Conservation (phyloP, 2,888 invertebrate genomes). For the Sinopyrophorus schimmeli region DNA sequence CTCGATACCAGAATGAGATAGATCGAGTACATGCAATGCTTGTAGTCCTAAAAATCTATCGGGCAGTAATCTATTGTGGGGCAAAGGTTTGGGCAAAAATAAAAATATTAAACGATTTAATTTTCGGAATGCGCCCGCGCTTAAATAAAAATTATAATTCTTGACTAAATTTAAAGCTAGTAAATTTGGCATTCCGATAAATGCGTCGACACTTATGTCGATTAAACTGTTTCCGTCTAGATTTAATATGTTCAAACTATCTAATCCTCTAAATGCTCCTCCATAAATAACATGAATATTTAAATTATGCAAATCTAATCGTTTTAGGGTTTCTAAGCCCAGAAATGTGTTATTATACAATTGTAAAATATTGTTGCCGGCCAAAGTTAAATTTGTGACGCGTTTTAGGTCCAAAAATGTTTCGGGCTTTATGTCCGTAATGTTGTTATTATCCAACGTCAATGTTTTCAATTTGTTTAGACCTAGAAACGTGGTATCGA, state of each 20-base stretch:
- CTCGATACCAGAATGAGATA: constrained; percentile 1
- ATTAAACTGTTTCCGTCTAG: constrained; percentile 11
- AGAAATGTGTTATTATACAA: constrained; percentile 7
- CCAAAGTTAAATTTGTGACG: constrained; percentile 16
- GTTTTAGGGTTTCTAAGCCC: background rate
- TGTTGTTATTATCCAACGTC: constrained; percentile 15
- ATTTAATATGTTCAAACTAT: constrained; percentile 6
- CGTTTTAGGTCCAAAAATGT: constrained; percentile 13
- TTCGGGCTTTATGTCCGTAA: constrained; percentile 5
- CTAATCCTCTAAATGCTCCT: constrained; percentile 13
- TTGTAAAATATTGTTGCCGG: constrained; percentile 8
- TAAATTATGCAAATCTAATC: background rate
- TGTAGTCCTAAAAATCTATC: constrained; percentile 12
- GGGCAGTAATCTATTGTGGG: no score
- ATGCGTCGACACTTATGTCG: background rate
- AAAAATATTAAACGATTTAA: no score
- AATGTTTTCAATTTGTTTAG: constrained; percentile 7
- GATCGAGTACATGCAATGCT: background rate
- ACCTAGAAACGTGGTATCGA: background rate
- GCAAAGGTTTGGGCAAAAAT: no score
- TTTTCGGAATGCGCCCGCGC: no score
- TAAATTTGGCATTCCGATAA: constrained; percentile 9
- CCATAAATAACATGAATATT: constrained; percentile 1
- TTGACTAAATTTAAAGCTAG: background rate
- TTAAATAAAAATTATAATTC: no score